Conservation (phyloP, 53 echinoderm and acorn worm species). For the Echinometra lucunter region DNA sequence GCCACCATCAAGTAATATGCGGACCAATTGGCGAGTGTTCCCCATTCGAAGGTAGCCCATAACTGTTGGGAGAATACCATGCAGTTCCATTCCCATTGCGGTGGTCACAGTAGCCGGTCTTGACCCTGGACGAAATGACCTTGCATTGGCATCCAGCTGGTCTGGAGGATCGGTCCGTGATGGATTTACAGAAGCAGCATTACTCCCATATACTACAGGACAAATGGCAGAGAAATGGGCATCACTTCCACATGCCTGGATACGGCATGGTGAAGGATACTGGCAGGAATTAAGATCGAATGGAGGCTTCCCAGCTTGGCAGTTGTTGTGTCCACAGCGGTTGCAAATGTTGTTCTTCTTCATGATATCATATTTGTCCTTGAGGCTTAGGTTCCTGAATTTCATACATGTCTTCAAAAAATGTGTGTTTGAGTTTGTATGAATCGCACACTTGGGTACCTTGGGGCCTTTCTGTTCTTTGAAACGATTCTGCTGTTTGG, state of each 20-base stretch:
- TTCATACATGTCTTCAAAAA: constrained; percentile 78
- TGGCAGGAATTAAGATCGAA: constrained; percentile 67
- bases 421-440: constrained; percentile 72
- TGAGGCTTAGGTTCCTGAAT: constrained; percentile 56
- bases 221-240: constrained; percentile 83
- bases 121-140: not conserved
- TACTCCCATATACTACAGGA: constrained; percentile 76
- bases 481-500: no score
- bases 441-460: constrained; percentile 74
- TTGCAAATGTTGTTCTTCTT: constrained; percentile 67
- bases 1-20: constrained; percentile 70
- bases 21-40: constrained; percentile 44
- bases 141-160: not conserved
- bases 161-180: no score
- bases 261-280: constrained; percentile 66
- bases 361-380: constrained; percentile 72
- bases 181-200: not conserved
- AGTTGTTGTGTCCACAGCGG: constrained; percentile 77
- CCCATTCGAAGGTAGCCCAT: constrained; percentile 59
- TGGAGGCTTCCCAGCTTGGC: constrained; percentile 69
- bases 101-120: not conserved
- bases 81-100: not conserved
- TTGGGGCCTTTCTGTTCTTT: not conserved
- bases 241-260: constrained; percentile 77
- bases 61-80: constrained; percentile 52